Base-by-base conservation (phyloP, 2,888 invertebrate species). In the Phoronis australis region DNA sequence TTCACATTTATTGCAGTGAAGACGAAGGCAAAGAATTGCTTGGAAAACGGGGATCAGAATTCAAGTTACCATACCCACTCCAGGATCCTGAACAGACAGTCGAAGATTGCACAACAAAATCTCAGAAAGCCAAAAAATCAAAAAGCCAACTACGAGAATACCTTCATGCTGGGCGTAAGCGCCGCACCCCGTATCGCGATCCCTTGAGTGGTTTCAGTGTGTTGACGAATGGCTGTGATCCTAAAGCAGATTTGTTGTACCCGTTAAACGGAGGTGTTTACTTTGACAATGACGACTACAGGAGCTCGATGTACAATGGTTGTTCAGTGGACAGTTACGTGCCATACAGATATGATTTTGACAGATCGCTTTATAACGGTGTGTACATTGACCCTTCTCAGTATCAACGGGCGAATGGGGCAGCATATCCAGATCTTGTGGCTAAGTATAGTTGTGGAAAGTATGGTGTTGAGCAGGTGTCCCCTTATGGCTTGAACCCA, bases 41-140 rank as follows among this genome's bases (percentile, higher is more conserved):
- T 43, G 96, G 96, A 31, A 99, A 99, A 78, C 84, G 99, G 59
- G 97, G 96, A 4, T 95, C 95, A 90, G 96, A 97, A 79, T 97
- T 96, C 79, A 96, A 97, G 83, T 93, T 93, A 48, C 95, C 95
- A 75, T 97, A 97, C 79, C 83, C 96, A 84, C 46, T 85, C 85
- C 47, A 88, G 45, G 69, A 76, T 63, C 45, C 57, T 57, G 65
- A 75, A 38, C 69, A 73, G 47, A 64, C 72, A 50, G 71, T 72
- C 48, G 59, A 66, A 15, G 68, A 67, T 6, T 66, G 66, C 52
- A 72, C 71, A 56, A 57, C 62, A 45, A 71, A 71, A 50, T 62
- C 89, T 1, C 88, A 87, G 47, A 82, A 90, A 21, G 90, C 88
- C 59, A 83, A 92, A 54, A 84, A 94, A 66, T 94, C 94, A 80